Evolutionary conservation across 2,888 invertebrate genomes (phyloP), one percentile per base, ranked within the genome.

Genomic region (Limnephilus lunatus): DNA sequence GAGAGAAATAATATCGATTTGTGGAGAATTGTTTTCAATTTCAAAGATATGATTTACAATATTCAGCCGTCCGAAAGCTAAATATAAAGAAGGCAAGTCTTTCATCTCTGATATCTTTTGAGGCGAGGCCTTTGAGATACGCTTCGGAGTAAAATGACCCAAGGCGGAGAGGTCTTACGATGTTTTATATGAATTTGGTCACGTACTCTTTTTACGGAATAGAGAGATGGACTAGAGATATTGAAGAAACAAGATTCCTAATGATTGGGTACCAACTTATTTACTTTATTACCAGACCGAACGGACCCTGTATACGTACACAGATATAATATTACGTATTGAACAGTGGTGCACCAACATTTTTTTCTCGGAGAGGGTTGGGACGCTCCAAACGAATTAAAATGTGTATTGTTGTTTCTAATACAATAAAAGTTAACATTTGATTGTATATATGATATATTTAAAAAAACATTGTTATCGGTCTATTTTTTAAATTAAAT

Each of bases 151-250:
- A 86, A 90, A 90, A 85, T 90, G 90, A 86, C 32, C 89, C 86
- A 25, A 87, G 86, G 86, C 86, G 87, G 19, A 30, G 48, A 92
- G 90, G 92, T 90, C 81, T 92, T 90, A 87, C 87, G 92, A 92
- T 92, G 90, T 92, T 92, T 92, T 90, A 92, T 92, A 90, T 90
- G 92, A 90, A 92, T 92, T 92, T 85, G 92, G 92, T 92, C 92
- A 92, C 92, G 92, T 92, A 86, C 87, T 80, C 81, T 90, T 92
- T 92, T 92, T 92, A 92, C 90, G 92, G 90, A 90, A 82, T 44
- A 48, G 14, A n/a, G 44, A 44, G 86, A 86, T 44, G 44, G 86
- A 86, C 86, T 25, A 30, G 86, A 86, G 86, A 86, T 86, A 86
- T 86, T 86, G 86, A 44, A 19, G 44, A 48, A 48, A 86, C 39